Base-by-base conservation (phyloP, 2,113 vertebrate species). In the Stigmatopora nigra region DNA sequence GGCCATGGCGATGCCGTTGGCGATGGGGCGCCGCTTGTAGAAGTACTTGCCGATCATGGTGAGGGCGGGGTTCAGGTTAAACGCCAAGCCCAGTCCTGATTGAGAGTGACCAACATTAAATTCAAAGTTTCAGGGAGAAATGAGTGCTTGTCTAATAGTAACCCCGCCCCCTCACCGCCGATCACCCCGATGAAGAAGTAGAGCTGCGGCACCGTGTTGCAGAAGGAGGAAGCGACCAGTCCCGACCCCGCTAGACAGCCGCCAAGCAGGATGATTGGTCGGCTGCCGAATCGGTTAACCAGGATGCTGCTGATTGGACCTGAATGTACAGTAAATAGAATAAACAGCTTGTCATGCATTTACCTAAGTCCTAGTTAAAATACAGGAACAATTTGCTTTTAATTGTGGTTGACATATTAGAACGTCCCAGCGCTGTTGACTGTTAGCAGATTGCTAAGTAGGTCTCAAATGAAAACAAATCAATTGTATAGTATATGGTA, bases 41-140 rank as follows among this genome's bases (percentile, higher is more conserved):
- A 99, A 99, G 78, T 99, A 99, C 73, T 94, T 97, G 48, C 97
- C 97, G 0, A 99, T 98, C 95, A 99, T 99, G 0, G 97, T 99
- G 75, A 99, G 88, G 20, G 97, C 94, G 0, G 97, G 97, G 71
- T 99, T 98, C 82, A 99, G 84, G 85, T 99, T 99, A 81, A 99
- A 98, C 0, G 97, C 94, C 22, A 99, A 89, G 6, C 97, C 97
- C 72, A 99, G 84, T 72, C 97, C 97, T 97, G 77, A 13, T 77
- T 1, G 22, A 5, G 20, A 11, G 51, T 46, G 36, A 22, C 3
- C 49, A 0, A 35, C 8, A 47, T 6, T 20, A 3, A 35, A 67
- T 3, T n/a, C n/a, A 0, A 0, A 60, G 13, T 9, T 7, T 3
- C 4, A 49, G 2, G 7, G 2, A 20, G n/a, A 19, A 19, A 19